phyloP scores from a whole-genome alignment of 2,888 invertebrate species.

The Elysia crispata region DNA sequence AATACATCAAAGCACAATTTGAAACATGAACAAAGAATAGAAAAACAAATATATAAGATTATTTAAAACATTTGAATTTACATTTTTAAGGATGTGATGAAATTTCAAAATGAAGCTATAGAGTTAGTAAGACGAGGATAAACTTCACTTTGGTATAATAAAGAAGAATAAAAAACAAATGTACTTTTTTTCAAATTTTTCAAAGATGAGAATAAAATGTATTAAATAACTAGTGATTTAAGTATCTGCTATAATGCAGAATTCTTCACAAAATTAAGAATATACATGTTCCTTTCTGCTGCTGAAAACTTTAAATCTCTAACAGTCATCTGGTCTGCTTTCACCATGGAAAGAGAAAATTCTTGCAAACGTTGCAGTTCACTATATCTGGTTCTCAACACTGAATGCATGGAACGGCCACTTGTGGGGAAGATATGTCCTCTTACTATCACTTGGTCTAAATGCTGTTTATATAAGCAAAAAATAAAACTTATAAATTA shows the following conservation, averaged over 20 bases:
- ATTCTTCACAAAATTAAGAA: constrained; percentile 20
- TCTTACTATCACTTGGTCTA: constrained; percentile 60
- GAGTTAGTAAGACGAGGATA: no score
- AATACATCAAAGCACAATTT: no score
- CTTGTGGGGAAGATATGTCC: constrained; percentile 36
- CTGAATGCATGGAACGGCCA: constrained; percentile 36
- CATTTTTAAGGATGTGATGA: no score
- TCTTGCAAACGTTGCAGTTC: constrained; percentile 59
- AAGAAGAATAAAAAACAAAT: no score
- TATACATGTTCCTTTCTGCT: background rate
- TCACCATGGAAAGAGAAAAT: constrained; percentile 2
- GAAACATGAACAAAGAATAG: no score
- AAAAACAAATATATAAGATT: no score
- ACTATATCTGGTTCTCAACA: constrained; percentile 59
- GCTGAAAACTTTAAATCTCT: background rate
- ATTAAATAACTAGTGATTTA: no score
- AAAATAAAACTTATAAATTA: constrained; percentile 1
- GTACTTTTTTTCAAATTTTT: no score
- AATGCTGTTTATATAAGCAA: constrained; percentile 55
- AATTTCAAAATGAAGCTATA: no score
- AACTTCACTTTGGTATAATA: no score
- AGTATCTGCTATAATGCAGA: background rate
- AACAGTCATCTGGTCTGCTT: background rate
- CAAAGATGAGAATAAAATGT: no score
- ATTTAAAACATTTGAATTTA: no score